Evolutionary conservation across 2,797 vertebrate genomes (phyloP), one percentile per base, ranked within the genome.

Genomic region (Carcharodon carcharias): DNA sequence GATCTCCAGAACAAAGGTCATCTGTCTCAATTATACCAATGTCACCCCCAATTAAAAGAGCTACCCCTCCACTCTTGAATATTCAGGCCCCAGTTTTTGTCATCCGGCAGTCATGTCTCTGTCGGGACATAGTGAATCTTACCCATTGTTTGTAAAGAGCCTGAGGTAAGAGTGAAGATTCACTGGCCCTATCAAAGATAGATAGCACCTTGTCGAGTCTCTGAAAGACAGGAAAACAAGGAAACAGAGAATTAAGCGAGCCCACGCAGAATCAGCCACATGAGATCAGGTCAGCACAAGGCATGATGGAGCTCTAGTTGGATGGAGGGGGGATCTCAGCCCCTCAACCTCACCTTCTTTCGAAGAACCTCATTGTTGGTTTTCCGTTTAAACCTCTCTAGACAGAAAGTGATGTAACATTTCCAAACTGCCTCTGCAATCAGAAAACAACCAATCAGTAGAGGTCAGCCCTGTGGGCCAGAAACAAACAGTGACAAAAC

Each of bases 121-220:
- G 65, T 18, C 21, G 65, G 65, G 40, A 69, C 11, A 0, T 61
- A 28, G 7, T 18, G 40, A 6, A 23, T 63, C 98, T 98, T 98
- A 99, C 99, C 99, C 99, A 99, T 96, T 97, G 98, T 97, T 98
- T 98, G 96, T 99, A 99, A 96, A 98, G 98, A 82, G 96, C 96
- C 97, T 99, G 98, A 82, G 98, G 97, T 92, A 99, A 97, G 97
- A 98, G 97, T 9, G 73, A 97, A 21, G 97, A 97, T 54, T 99
- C 98, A 3, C 99, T 98, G 28, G 98, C 98, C 35, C 98, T 98
- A 96, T 96, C 97, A 96, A 99, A 97, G 31, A 98, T 98, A 96
- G 95, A 96, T 96, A 99, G 97, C 95, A 98, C 97, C 97, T 98
- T 98, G 97, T 98, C 97, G 97, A 98, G 97, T 97, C 99, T 99